Percentiles rank a stretch among this genome's conserved stretches.
Conservation (phyloP, 2,888 invertebrate species). For the Dolichopus griseipennis region DNA sequence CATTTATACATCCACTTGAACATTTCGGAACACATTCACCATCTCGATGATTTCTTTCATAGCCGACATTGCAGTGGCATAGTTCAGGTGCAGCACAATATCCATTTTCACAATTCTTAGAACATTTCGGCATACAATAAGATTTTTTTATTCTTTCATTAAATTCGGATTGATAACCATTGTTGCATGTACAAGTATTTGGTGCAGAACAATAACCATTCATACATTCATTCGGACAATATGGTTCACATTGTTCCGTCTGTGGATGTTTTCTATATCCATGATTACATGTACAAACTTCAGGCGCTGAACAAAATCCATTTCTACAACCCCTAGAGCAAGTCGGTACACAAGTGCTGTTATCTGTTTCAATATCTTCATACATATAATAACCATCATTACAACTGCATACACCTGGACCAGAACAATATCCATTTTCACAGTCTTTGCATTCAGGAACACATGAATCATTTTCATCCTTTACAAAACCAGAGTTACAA, state of each 20-base stretch:
- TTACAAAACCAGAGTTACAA: constrained; percentile 27
- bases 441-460: constrained; percentile 55
- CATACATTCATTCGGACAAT: constrained; percentile 37
- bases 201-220: constrained; percentile 54
- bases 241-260: constrained; percentile 34
- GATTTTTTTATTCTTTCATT: constrained; percentile 29
- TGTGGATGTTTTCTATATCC: constrained; percentile 25
- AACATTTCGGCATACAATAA: constrained; percentile 38
- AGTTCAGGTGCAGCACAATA: constrained; percentile 32
- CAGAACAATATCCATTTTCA: constrained; percentile 46
- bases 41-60: constrained; percentile 24
- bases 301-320: constrained; percentile 32
- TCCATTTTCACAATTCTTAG: constrained; percentile 28
- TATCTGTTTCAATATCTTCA: constrained; percentile 24
- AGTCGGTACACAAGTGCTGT: constrained; percentile 44
- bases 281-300: constrained; percentile 30
- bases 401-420: constrained; percentile 43
- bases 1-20: constrained; percentile 38
- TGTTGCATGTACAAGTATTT: constrained; percentile 50
- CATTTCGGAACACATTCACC: constrained; percentile 40
- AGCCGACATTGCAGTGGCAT: constrained; percentile 33
- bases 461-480: constrained; percentile 33
- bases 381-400: constrained; percentile 29
- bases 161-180: constrained; percentile 43
- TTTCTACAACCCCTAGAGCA: constrained; percentile 45